Evolutionary conservation across 1,140 invertebrate species (phyloP).

Genomic region (Tachypleus tridentatus): DNA sequence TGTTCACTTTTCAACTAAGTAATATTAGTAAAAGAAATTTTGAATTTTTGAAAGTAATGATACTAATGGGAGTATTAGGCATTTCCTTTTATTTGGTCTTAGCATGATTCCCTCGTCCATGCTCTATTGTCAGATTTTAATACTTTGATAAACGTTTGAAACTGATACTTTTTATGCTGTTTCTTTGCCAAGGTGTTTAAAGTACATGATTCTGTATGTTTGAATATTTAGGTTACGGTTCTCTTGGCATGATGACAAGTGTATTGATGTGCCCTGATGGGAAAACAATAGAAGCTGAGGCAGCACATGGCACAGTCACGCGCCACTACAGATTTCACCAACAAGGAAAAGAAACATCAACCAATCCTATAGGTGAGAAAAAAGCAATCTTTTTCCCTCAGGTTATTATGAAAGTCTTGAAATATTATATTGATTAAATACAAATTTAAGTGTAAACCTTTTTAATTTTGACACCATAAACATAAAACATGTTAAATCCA

Average conservation of each 20-base stretch:
- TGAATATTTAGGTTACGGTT: constrained; percentile 49
- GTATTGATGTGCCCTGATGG: constrained; percentile 90
- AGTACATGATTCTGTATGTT: not conserved
- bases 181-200: not conserved
- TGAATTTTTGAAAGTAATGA: too few species aligned
- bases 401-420: constrained; percentile 1
- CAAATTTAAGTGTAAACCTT: not conserved
- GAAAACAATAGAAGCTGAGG: constrained; percentile 93
- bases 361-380: constrained; percentile 72
- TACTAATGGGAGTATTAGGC: too few species aligned
- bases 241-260: constrained; percentile 83
- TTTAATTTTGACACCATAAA: too few species aligned
- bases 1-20: too few species aligned
- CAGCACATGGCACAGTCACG: constrained; percentile 94
- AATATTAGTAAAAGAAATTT: too few species aligned
- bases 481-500: too few species aligned
- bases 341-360: constrained; percentile 92
- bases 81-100: too few species aligned
- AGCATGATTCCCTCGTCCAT: too few species aligned
- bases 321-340: constrained; percentile 88
- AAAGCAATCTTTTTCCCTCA: not conserved
- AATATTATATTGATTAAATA: constrained; percentile 4
- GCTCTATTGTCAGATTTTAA: too few species aligned
- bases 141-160: too few species aligned
- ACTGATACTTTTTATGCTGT: too few species aligned